A percentile compares a stretch with the other conserved stretches of the same genome.
phyloP scores from a whole-genome alignment of 2,888 invertebrate species.

The Cataglyphis altisquamis region DNA sequence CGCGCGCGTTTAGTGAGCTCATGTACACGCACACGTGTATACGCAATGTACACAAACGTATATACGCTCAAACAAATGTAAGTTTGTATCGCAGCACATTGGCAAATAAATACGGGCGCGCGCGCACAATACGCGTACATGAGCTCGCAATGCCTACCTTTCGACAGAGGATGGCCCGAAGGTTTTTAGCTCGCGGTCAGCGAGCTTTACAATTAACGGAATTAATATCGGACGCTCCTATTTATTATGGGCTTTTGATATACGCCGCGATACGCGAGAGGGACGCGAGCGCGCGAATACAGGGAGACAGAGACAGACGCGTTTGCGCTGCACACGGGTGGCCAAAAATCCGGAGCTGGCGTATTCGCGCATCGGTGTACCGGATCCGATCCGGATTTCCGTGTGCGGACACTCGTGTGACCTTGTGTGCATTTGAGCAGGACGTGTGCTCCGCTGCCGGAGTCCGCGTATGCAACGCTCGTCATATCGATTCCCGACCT shows the following conservation, averaged over 20 bases:
- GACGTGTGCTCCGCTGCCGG: slow-evolving; percentile 76
- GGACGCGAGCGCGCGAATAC: not conserved
- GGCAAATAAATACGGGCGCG: slow-evolving; percentile 51
- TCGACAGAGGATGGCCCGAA: slow-evolving; percentile 55
- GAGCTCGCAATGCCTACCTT: slow-evolving; percentile 34
- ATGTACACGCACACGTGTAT: not conserved
- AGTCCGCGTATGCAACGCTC: slow-evolving; percentile 79
- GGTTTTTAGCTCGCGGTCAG: slow-evolving; percentile 55
- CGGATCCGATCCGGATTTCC: slow-evolving; percentile 83
- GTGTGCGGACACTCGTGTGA: slow-evolving; percentile 82
- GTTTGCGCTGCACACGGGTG: slow-evolving; percentile 39
- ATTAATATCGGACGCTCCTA: slow-evolving; percentile 80
- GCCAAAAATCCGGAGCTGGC: slow-evolving; percentile 50
- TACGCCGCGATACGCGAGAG: slow-evolving; percentile 58
- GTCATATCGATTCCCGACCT: slow-evolving; percentile 77
- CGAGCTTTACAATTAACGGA: slow-evolving; percentile 79
- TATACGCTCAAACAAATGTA: slow-evolving; percentile 58
- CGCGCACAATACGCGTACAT: slow-evolving; percentile 38
- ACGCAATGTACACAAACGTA: not conserved
- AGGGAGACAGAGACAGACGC: slow-evolving; percentile 38
- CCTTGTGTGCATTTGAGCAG: slow-evolving; percentile 81
- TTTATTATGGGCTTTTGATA: slow-evolving; percentile 81
- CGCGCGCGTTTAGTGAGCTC: slow-evolving; percentile 33
- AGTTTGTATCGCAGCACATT: slow-evolving; percentile 65
- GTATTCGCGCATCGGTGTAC: slow-evolving; percentile 82